phyloP scores from a whole-genome alignment of 2,797 vertebrate species.

The Xenopus petersii region DNA sequence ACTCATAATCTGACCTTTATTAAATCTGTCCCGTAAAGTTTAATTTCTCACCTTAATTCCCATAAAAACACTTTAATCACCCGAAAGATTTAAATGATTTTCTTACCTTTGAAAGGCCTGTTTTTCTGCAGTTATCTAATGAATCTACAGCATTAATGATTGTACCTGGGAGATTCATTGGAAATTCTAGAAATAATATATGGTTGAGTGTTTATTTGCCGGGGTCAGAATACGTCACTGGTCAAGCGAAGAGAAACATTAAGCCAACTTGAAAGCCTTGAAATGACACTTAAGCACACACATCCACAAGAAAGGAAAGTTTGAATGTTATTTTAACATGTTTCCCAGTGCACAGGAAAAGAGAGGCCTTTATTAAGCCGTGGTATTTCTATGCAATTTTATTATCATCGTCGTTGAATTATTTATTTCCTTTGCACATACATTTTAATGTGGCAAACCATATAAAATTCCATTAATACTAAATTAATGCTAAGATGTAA shows the following conservation, averaged over 20 bases:
- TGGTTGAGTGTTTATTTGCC: not conserved
- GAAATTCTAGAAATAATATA: not conserved
- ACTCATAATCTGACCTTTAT: too few species aligned
- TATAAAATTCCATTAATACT: not conserved
- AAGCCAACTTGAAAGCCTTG: not conserved
- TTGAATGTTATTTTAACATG: not conserved
- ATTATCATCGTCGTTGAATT: not conserved
- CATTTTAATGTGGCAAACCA: not conserved
- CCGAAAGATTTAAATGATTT: too few species aligned
- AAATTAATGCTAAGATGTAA: slow-evolving; percentile 13
- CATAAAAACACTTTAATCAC: too few species aligned
- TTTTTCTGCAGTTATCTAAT: too few species aligned
- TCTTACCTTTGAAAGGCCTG: too few species aligned
- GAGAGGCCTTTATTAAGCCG: not conserved
- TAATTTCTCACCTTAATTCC: too few species aligned
- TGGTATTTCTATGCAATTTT: not conserved
- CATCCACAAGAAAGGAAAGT: slow-evolving; percentile 1
- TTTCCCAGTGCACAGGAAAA: not conserved
- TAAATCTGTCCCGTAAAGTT: too few species aligned
- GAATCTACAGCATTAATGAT: too few species aligned
- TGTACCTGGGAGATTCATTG: not conserved
- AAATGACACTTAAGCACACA: not conserved
- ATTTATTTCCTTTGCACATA: slow-evolving; percentile 1
- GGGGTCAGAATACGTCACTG: not conserved
- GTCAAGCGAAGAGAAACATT: not conserved